Evolutionary conservation across 2,113 vertebrate species (phyloP).

Genomic region (Sinocyclocheilus anshuiensis): DNA sequence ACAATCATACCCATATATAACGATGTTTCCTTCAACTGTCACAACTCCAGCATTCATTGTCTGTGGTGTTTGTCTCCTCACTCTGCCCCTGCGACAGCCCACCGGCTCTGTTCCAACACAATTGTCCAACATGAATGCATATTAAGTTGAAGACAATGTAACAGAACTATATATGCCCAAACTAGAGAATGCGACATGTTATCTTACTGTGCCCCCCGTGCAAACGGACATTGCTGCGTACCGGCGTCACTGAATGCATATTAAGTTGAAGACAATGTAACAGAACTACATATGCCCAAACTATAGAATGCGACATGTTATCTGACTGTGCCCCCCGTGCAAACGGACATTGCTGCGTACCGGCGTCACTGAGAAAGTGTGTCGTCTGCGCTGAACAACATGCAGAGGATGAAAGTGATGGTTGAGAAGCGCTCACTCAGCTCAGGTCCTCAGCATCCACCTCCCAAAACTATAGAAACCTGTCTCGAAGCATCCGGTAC

Average conservation of each 20-base stretch:
- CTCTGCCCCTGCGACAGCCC: conserved; percentile 44
- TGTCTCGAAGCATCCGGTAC: conserved; percentile 55
- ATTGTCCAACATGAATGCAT: conserved; percentile 11
- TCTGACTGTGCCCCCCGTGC: background rate
- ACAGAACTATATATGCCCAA: background rate
- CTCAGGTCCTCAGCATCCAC: conserved; percentile 63
- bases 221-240: background rate
- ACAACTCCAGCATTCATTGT: conserved; percentile 27
- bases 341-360: background rate
- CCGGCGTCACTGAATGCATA: conserved; percentile 44
- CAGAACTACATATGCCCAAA: conserved; percentile 4
- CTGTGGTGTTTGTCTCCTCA: conserved; percentile 14
- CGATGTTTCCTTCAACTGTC: conserved; percentile 9
- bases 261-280: conserved; percentile 23
- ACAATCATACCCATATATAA: conserved; percentile 29
- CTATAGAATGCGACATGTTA: background rate
- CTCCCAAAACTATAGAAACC: conserved; percentile 62
- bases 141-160: conserved; percentile 23
- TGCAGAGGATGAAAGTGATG: conserved; percentile 68
- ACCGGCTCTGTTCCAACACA: conserved; percentile 39
- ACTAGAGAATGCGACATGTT: background rate
- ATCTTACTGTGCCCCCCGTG: background rate
- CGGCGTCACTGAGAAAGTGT: conserved; percentile 59
- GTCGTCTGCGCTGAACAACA: conserved; percentile 70
- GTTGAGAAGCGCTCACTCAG: conserved; percentile 61